Evolutionary conservation across 2,113 vertebrate species (phyloP), one percentile per base, ranked within the genome.

Genomic region (Zosterops borbonicus): DNA sequence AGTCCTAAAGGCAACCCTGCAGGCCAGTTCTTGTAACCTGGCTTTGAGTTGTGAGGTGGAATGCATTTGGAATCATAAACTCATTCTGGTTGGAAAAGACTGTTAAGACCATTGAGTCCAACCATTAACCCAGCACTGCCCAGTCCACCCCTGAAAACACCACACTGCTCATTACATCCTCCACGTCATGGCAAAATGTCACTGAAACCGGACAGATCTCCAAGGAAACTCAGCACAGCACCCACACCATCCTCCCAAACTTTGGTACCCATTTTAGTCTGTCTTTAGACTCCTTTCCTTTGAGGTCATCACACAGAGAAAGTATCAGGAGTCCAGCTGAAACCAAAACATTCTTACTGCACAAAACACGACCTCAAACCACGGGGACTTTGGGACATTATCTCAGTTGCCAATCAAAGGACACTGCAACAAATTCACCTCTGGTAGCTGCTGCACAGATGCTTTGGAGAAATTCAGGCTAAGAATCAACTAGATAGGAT

Each of bases 331-430:
- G 11, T 7, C 17, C n/a, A 50, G 11, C 53, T 22, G 44, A 52
- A 87, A 39, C 21, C 13, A 63, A 68, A 59, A 29, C 6, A 80
- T 6, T 37, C 37, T 47, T 24, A 35, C 24, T 65, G 55, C 55
- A 56, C 42, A 56, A 63, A 86, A n/a, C 31, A 11, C 1, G 22
- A 53, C 31, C 31, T 21, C 33, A 33, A 62, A 59, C 2, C 39
- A 50, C 0, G 0, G 1, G 52, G 13, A 8, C 15, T 59, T 14
- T 14, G 44, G 67, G 62, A 19, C 37, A 7, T 33, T 15, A 52
- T 10, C 42, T 53, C 5, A 8, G 22, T 27, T 75, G 25, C 21
- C 49, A 76, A 17, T 49, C 62, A 56, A 22, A 75, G 47, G 2
- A 41, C 6, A 53, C 22, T 31, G 35, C 35, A 80, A 50, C 9